Evolutionary conservation across 2,888 invertebrate genomes (phyloP).

Genomic region (Halictus quadricinctus): DNA sequence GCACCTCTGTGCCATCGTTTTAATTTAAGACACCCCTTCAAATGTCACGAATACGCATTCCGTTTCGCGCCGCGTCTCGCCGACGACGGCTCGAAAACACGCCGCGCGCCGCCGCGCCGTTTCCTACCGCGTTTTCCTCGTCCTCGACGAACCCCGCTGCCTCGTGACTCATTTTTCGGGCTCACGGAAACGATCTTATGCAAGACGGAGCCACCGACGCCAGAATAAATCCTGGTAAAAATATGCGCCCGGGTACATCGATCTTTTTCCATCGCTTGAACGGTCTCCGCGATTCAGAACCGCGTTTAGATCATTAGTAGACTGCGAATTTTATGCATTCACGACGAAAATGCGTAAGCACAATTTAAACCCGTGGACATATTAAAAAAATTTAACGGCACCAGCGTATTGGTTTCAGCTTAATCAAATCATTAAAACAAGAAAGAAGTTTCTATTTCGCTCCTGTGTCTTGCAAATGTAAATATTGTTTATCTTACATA

Average conservation of each 20-base stretch:
- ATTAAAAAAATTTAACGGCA: too few species aligned
- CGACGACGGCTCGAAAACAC: slow-evolving; percentile 67
- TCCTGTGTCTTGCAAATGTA: too few species aligned
- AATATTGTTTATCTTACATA: too few species aligned
- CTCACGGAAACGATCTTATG: slow-evolving; percentile 34
- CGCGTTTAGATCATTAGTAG: too few species aligned
- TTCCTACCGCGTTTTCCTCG: slow-evolving; percentile 33
- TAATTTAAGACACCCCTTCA: slow-evolving; percentile 81
- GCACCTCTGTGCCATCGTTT: slow-evolving; percentile 71
- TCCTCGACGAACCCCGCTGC: slow-evolving; percentile 21
- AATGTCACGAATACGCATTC: slow-evolving; percentile 80
- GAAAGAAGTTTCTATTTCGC: too few species aligned
- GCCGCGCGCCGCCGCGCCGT: slow-evolving; percentile 10
- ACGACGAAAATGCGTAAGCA: too few species aligned
- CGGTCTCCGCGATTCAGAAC: too few species aligned
- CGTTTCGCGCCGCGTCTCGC: slow-evolving; percentile 67
- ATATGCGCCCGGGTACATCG: neutral
- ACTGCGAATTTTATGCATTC: too few species aligned
- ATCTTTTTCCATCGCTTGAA: neutral
- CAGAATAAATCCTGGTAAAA: neutral
- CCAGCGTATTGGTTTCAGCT: too few species aligned
- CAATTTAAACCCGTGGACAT: too few species aligned
- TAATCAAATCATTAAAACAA: too few species aligned
- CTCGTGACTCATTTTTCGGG: slow-evolving; percentile 39
- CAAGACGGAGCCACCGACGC: neutral